Evolutionary conservation across 2,113 vertebrate species (phyloP).

Genomic region (Tetraodon nigroviridis): DNA sequence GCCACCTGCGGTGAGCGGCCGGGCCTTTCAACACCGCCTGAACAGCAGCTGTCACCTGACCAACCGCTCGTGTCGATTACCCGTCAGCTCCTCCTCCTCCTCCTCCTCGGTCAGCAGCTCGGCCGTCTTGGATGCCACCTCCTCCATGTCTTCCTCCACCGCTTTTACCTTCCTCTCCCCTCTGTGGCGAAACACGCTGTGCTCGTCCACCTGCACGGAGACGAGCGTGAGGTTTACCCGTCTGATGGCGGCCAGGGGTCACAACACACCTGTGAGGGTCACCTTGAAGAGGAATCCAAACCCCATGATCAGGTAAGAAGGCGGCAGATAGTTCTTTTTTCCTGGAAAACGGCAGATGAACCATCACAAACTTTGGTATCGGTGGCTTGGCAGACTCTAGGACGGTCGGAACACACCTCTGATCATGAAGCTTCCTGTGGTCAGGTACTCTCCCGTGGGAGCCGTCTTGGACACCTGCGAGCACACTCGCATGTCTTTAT

Average conservation of each 20-base stretch:
- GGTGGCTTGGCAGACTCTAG: neutral
- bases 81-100: conserved; percentile 82
- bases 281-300: conserved; percentile 99
- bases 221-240: neutral
- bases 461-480: conserved; percentile 94
- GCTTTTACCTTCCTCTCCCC: conserved; percentile 89
- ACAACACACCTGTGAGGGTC: conserved; percentile 16
- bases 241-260: neutral
- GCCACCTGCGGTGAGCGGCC: conserved; percentile 51
- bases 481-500: neutral
- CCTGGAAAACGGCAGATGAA: conserved; percentile 68
- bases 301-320: conserved; percentile 97
- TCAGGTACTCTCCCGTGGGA: conserved; percentile 96
- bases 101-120: conserved; percentile 80
- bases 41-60: neutral
- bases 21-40: neutral
- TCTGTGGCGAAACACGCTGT: conserved; percentile 84
- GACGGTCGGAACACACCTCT: conserved; percentile 76
- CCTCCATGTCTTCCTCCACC: conserved; percentile 86
- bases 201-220: conserved; percentile 84
- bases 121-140: conserved; percentile 71
- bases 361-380: neutral
- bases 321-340: conserved; percentile 97
- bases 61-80: conserved; percentile 56
- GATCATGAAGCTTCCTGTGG: conserved; percentile 99